These are phyloP conservation scores for Atractosteus spatula DNA, from an alignment of 2,113 vertebrate genomes.

Conservation along the genomic window DNA sequence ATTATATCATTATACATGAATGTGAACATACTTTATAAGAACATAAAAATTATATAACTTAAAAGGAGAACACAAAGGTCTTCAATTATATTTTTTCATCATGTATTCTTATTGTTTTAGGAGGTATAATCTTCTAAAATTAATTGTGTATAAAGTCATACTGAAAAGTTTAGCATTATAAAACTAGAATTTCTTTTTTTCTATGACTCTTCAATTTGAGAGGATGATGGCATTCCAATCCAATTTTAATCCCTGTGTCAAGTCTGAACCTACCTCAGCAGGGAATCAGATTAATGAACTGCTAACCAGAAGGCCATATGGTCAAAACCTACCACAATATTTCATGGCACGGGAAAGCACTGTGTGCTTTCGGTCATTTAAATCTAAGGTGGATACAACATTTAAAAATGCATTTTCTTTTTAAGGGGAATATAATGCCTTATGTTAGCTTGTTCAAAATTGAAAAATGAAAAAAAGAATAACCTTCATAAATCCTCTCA, in stretches of 20 bases:
- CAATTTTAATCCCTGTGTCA: constrained; percentile 33
- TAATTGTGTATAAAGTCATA: too few relatives aligned
- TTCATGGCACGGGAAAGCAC: constrained; percentile 11
- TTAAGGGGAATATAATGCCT: constrained; percentile 13
- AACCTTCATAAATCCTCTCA: constrained; percentile 10
- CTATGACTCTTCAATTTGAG: constrained; percentile 8
- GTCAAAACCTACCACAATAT: constrained; percentile 19
- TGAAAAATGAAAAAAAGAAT: neutral
- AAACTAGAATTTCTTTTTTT: constrained; percentile 1
- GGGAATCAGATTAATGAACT: constrained; percentile 41
- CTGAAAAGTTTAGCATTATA: too few relatives aligned
- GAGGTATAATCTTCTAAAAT: too few relatives aligned
- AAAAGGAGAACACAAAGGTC: too few relatives aligned
- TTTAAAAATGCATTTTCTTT: constrained; percentile 5
- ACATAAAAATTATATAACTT: too few relatives aligned
- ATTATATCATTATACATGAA: too few relatives aligned
- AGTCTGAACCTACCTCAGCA: constrained; percentile 35
- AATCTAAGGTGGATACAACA: too few relatives aligned
- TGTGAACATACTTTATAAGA: too few relatives aligned
- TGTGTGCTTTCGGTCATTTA: constrained; percentile 1
- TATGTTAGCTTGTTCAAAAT: neutral
- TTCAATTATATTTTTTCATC: too few relatives aligned
- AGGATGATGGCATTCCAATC: constrained; percentile 35
- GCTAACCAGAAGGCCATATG: constrained; percentile 31
- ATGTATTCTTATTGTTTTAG: too few relatives aligned